Conservation (phyloP, 2,113 vertebrate species). For the Smithornis capensis region DNA sequence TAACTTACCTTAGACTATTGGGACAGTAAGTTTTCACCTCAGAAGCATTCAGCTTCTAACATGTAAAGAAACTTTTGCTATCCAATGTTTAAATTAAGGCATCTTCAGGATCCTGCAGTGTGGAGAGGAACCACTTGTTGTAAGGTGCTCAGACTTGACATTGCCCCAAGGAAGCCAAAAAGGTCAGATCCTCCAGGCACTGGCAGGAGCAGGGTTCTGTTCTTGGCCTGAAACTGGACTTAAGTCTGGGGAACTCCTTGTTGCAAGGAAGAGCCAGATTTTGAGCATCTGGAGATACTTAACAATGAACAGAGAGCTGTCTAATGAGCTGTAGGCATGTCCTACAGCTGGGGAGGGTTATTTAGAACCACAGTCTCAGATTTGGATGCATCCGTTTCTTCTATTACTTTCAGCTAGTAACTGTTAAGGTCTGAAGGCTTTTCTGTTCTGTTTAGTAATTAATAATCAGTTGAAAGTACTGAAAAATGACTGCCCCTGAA, state of each 20-base stretch:
- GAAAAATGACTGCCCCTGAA: neutral
- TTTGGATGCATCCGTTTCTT: neutral
- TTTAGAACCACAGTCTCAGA: neutral
- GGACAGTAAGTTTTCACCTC: neutral
- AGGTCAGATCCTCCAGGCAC: neutral
- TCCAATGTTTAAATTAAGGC: neutral
- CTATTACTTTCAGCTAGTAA: neutral
- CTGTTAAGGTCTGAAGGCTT: neutral
- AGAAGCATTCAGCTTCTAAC: neutral
- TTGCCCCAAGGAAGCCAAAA: neutral
- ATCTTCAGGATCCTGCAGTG: neutral
- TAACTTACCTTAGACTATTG: neutral
- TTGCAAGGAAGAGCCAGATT: neutral
- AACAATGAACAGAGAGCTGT: neutral
- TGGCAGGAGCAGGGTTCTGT: neutral
- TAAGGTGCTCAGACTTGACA: neutral
- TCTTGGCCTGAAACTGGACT: neutral
- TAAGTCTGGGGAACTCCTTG: neutral
- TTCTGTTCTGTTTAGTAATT: neutral
- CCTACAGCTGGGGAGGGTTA: neutral
- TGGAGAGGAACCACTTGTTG: neutral
- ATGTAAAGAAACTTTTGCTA: neutral
- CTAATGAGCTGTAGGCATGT: neutral
- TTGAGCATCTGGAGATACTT: neutral
- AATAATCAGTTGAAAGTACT: neutral